Evolutionary conservation across 2,888 invertebrate species (phyloP).

Genomic region (Hirtodrosophila confusa): DNA sequence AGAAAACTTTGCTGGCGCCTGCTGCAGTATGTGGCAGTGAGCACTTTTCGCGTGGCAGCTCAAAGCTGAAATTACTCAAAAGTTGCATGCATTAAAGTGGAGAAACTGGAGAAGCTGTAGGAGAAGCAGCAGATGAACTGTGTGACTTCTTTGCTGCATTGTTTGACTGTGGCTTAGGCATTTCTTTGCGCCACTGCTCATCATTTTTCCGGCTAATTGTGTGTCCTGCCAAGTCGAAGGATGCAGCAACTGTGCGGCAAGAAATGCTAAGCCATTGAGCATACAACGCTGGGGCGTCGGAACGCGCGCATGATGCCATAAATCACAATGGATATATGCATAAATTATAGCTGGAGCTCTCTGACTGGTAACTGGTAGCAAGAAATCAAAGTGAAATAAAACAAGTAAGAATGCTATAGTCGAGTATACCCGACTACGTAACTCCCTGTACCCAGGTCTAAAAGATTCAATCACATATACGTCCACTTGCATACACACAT

Average conservation of each 20-base stretch:
- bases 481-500: no score
- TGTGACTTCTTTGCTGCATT: slow-evolving; percentile 55
- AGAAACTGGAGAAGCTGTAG: slow-evolving; percentile 2
- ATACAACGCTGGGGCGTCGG: slow-evolving; percentile 44
- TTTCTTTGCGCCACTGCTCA: slow-evolving; percentile 56
- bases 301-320: slow-evolving; percentile 54
- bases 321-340: slow-evolving; percentile 79
- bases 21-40: slow-evolving; percentile 1
- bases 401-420: no score
- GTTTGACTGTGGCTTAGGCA: slow-evolving; percentile 65
- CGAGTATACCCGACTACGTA: no score
- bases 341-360: slow-evolving; percentile 69
- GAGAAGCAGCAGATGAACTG: slow-evolving; percentile 39
- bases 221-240: slow-evolving; percentile 47
- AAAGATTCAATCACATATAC: no score
- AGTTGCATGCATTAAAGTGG: slow-evolving; percentile 2
- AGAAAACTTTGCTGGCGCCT: slow-evolving; percentile 46
- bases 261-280: slow-evolving; percentile 64
- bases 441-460: no score
- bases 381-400: slow-evolving; percentile 43
- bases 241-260: slow-evolving; percentile 38
- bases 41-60: not conserved
- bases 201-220: slow-evolving; percentile 75
- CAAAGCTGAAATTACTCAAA: slow-evolving; percentile 6
- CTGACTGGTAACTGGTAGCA: slow-evolving; percentile 12